Conservation (phyloP, 2,797 vertebrate genomes). For the Anabas testudineus region DNA sequence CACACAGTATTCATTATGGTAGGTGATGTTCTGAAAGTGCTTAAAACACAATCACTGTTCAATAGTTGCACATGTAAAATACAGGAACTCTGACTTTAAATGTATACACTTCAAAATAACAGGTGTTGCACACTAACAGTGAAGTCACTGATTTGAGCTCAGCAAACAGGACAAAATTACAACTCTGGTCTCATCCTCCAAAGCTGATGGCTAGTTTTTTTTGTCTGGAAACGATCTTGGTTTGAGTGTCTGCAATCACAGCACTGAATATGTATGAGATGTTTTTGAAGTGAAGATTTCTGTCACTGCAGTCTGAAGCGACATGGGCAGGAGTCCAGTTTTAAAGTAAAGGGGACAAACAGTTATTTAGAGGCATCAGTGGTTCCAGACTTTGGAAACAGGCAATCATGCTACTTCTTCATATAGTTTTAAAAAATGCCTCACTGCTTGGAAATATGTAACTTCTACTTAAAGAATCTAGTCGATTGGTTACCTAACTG, state of each 20-base stretch:
- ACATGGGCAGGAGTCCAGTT: constrained; percentile 9
- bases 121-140: too few relatives aligned
- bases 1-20: too few relatives aligned
- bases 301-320: constrained; percentile 11
- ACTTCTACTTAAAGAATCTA: constrained; percentile 10
- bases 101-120: too few relatives aligned
- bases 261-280: constrained; percentile 25
- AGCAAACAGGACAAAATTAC: too few relatives aligned
- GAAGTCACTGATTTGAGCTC: too few relatives aligned
- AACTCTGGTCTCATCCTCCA: constrained; percentile 20
- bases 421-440: neutral
- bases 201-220: constrained; percentile 11
- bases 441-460: neutral
- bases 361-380: neutral
- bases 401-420: constrained; percentile 9
- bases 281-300: constrained; percentile 36
- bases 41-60: too few relatives aligned
- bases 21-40: too few relatives aligned
- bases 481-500: constrained; percentile 1
- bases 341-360: constrained; percentile 13
- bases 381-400: constrained; percentile 10
- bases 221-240: constrained; percentile 11
- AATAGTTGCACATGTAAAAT: too few relatives aligned
- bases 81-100: too few relatives aligned
- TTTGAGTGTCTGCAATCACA: constrained; percentile 31